phyloP scores from a whole-genome alignment of 2,113 vertebrate species.

The Misgurnus mizolepis region DNA sequence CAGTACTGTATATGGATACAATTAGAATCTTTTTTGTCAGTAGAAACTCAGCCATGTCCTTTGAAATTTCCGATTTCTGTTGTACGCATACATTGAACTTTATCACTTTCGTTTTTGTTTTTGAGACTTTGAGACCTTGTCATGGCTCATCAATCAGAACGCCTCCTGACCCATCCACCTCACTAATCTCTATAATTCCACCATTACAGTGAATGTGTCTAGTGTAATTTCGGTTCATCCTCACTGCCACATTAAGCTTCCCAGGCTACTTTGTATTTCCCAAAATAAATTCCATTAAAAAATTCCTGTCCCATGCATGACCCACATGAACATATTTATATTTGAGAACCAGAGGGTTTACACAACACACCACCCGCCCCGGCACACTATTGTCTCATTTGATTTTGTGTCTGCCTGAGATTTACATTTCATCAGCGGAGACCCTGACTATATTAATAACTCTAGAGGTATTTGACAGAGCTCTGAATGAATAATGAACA shows the following conservation, averaged over 20 bases:
- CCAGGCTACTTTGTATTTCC: slow-evolving; percentile 42
- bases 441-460: slow-evolving; percentile 68
- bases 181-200: slow-evolving; percentile 68
- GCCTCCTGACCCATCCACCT: slow-evolving; percentile 51
- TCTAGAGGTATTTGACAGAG: slow-evolving; percentile 60
- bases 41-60: too few species aligned
- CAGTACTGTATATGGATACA: too few species aligned
- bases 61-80: too few species aligned
- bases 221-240: slow-evolving; percentile 27
- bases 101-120: slow-evolving; percentile 20
- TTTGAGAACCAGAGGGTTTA: slow-evolving; percentile 34
- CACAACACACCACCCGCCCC: slow-evolving; percentile 4
- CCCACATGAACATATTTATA: slow-evolving; percentile 34
- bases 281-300: slow-evolving; percentile 42
- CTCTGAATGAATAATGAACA: slow-evolving; percentile 9
- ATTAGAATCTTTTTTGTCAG: too few species aligned
- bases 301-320: slow-evolving; percentile 43
- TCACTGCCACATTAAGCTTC: neutral
- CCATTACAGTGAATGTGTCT: slow-evolving; percentile 58
- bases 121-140: slow-evolving; percentile 30
- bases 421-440: slow-evolving; percentile 57
- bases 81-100: neutral
- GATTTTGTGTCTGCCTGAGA: slow-evolving; percentile 53
- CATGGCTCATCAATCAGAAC: slow-evolving; percentile 46
- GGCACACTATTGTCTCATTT: slow-evolving; percentile 57